Evolutionary conservation across 2,797 vertebrate genomes (phyloP).

Genomic region (Gadopsis bispinosus): DNA sequence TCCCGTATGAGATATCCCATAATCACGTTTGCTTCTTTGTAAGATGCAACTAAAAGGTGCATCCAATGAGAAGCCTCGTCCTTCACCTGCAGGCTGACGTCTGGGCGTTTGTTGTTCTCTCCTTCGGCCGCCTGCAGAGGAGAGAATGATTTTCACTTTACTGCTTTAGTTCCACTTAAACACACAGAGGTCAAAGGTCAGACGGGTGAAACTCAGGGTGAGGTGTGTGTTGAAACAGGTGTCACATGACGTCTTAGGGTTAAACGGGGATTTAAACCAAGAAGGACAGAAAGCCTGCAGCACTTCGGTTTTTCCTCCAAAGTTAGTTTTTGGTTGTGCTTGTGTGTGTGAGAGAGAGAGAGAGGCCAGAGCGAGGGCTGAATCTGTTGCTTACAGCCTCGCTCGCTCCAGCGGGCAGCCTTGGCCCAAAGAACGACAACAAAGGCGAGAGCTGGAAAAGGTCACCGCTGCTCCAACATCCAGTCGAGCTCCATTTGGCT

Average conservation of each 20-base stretch:
- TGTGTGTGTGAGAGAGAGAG: conserved; percentile 10
- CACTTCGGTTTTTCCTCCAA: background rate
- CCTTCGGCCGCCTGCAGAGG: background rate
- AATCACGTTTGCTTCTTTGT: background rate
- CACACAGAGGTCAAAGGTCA: conserved; percentile 39
- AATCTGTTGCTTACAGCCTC: conserved; percentile 40
- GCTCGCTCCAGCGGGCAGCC: conserved; percentile 56
- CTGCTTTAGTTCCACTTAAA: conserved; percentile 26
- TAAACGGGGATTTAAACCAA: conserved; percentile 18
- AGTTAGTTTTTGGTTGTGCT: conserved; percentile 23
- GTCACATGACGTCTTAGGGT: conserved; percentile 7
- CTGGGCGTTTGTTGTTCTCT: background rate
- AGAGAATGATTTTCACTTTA: conserved; percentile 19
- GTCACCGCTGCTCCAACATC: conserved; percentile 53
- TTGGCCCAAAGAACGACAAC: conserved; percentile 77
- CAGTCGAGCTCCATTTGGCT: conserved; percentile 71
- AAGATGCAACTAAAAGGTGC: background rate
- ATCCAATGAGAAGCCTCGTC: background rate
- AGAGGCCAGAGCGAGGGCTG: conserved; percentile 44
- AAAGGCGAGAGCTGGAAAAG: conserved; percentile 68
- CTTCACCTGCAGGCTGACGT: too few relatives aligned
- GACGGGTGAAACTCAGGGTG: conserved; percentile 13
- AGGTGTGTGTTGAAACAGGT: conserved; percentile 14
- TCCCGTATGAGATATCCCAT: background rate
- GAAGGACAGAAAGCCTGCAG: conserved; percentile 19